These are phyloP conservation scores for Sinodicranocentrus sp. DNA, from an alignment of 2,888 invertebrate species.

Conservation along the genomic window DNA sequence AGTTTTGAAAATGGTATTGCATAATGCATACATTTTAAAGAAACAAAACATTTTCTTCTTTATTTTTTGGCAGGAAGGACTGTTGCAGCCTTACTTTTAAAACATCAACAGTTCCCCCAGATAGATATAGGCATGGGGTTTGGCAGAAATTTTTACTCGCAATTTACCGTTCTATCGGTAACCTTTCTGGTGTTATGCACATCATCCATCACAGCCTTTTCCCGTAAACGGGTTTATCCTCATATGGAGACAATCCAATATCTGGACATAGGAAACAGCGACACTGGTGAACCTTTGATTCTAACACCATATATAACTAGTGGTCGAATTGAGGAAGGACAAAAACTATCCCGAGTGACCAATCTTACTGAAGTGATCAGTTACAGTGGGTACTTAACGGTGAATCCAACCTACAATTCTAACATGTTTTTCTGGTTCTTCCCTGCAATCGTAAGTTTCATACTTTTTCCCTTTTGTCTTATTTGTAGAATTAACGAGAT, in stretches of 20 bases:
- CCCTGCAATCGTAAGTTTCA: slow-evolving; percentile 72
- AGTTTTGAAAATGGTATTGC: too few species aligned
- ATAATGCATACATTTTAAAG: too few species aligned
- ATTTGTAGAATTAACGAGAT: too few species aligned
- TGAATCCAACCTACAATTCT: slow-evolving; percentile 72
- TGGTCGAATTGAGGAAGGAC: slow-evolving; percentile 85
- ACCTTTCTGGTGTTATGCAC: not conserved
- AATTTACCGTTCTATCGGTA: not conserved
- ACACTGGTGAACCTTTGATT: slow-evolving; percentile 80
- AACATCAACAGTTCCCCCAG: too few species aligned
- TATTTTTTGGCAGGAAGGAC: too few species aligned
- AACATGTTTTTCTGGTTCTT: slow-evolving; percentile 76
- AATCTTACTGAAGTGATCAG: slow-evolving; percentile 74
- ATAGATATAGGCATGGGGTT: too few species aligned
- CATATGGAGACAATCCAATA: slow-evolving; percentile 16
- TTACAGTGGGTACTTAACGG: slow-evolving; percentile 75
- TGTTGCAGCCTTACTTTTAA: too few species aligned
- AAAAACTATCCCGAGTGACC: slow-evolving; percentile 67
- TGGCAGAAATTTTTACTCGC: not conserved
- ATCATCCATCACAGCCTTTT: slow-evolving; percentile 31
- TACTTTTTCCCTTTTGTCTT: slow-evolving; percentile 15
- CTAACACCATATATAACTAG: slow-evolving; percentile 86
- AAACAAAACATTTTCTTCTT: too few species aligned
- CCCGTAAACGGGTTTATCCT: slow-evolving; percentile 52
- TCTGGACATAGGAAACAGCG: not conserved